Percentiles rank a stretch among this genome's conserved stretches.
Evolutionary conservation across 2,113 vertebrate species (phyloP).

Genomic region (Sinocyclocheilus anophthalmus): DNA sequence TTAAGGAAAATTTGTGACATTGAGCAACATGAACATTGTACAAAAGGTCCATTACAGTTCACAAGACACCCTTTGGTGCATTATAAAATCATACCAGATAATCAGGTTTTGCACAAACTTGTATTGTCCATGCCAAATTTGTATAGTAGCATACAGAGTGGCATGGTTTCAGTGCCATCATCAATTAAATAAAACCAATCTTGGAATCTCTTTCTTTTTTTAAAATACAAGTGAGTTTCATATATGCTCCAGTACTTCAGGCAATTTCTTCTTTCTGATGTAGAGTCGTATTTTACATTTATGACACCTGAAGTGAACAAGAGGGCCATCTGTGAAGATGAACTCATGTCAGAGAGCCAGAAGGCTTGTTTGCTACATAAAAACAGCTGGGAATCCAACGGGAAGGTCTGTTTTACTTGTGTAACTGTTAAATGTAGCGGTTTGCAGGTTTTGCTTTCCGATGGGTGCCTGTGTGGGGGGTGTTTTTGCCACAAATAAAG

Average conservation of each 20-base stretch:
- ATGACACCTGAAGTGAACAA: not conserved
- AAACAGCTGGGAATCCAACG: constrained; percentile 31
- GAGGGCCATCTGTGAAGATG: not conserved
- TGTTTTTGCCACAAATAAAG: constrained; percentile 38
- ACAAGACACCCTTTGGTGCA: not conserved
- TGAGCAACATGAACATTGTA: not conserved
- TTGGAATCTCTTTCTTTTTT: not conserved
- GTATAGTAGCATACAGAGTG: not conserved
- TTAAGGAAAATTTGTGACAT: not conserved
- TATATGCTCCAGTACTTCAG: not conserved
- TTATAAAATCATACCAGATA: not conserved
- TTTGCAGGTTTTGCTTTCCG: constrained; percentile 16
- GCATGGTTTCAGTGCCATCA: not conserved
- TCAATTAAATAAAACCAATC: not conserved
- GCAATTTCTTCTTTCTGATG: not conserved
- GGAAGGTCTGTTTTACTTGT: constrained; percentile 40
- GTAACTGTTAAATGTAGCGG: constrained; percentile 35
- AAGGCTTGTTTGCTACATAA: constrained; percentile 26
- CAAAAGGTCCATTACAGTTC: constrained; percentile 1
- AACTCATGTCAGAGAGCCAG: not conserved
- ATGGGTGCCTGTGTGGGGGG: constrained; percentile 26
- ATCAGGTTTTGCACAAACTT: not conserved
- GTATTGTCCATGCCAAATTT: not conserved
- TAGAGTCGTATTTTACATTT: constrained; percentile 6
- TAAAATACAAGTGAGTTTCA: not conserved